Conservation (phyloP, 2,797 vertebrate species). For the Enteromius treurensis region DNA sequence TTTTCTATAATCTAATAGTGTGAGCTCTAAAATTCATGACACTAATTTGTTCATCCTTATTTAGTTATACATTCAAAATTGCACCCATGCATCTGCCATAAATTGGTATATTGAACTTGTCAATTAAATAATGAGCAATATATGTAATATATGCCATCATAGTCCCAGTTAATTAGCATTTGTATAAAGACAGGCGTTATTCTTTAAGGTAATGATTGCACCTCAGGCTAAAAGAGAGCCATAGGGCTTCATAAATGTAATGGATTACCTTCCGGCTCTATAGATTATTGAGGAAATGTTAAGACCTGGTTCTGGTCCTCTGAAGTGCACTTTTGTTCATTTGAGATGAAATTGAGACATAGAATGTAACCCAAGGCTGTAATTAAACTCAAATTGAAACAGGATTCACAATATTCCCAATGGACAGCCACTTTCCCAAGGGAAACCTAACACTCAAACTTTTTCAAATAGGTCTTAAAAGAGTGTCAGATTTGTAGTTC, state of each 20-base stretch:
- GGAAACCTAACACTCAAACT: slow-evolving; percentile 32
- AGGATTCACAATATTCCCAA: slow-evolving; percentile 5
- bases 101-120: background rate
- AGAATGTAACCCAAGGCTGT: slow-evolving; percentile 50
- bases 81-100: background rate
- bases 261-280: background rate
- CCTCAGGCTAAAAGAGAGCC: background rate
- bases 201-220: background rate
- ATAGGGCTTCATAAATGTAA: slow-evolving; percentile 7
- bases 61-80: background rate
- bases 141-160: background rate
- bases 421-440: slow-evolving; percentile 10
- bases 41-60: background rate
- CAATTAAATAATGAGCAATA: background rate
- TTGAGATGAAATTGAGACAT: slow-evolving; percentile 22
- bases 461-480: slow-evolving; percentile 20
- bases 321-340: slow-evolving; percentile 20
- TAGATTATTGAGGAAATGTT: slow-evolving; percentile 35
- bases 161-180: slow-evolving; percentile 6
- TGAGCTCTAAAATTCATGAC: background rate
- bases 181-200: background rate
- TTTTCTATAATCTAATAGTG: background rate
- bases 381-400: slow-evolving; percentile 52
- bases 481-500: slow-evolving; percentile 15
- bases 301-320: background rate